Evolutionary conservation across 2,113 vertebrate genomes (phyloP), one percentile per base, ranked within the genome.

Genomic region (Peromyscus californicus): DNA sequence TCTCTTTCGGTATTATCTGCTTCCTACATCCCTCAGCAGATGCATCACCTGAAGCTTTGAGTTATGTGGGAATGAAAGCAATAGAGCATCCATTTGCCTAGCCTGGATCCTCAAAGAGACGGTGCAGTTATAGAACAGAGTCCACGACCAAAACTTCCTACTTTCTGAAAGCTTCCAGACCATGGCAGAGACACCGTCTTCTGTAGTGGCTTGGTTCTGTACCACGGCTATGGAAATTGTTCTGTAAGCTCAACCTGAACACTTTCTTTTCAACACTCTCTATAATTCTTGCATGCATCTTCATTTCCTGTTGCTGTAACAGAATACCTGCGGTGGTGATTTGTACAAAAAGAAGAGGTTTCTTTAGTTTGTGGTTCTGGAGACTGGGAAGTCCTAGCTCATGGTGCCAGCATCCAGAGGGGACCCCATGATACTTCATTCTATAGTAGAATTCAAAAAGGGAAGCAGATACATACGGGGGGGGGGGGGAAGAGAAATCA

Each of bases 211-310:
- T 96, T 63, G 33, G 79, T 39, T 90, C 87, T 93, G 39, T 45
- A n/a, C 36, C 24, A 33, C 92, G 70, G 13, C 80, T 96, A 80
- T 90, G 17, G 70, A 96, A 67, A 65, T 54, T 61, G 36, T 76
- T 89, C 87, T 92, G 54, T 74, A 74, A 75, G 1, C 48, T 92
- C 74, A 76, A 36, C 17, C 36, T 87, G 22, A 83, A 89, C 3
- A 48, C 57, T 80, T 92, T 67, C 54, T 90, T 54, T 91, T 91
- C 39, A 59, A 51, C 8, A 29, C 31, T n/a, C n/a, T 78, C 89
- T 91, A 33, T 0, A 61, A 76, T 92, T 84, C 90, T 92, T 69
- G 36, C 26, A 3, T 36, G 31, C 51, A 24, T 29, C 24, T 33
- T 69, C 21, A 5, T 57, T 63, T 51, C 8, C 42, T 29, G 29